Evolutionary conservation across 1,140 invertebrate species (phyloP).

Genomic region (Temnothorax nylanderi): DNA sequence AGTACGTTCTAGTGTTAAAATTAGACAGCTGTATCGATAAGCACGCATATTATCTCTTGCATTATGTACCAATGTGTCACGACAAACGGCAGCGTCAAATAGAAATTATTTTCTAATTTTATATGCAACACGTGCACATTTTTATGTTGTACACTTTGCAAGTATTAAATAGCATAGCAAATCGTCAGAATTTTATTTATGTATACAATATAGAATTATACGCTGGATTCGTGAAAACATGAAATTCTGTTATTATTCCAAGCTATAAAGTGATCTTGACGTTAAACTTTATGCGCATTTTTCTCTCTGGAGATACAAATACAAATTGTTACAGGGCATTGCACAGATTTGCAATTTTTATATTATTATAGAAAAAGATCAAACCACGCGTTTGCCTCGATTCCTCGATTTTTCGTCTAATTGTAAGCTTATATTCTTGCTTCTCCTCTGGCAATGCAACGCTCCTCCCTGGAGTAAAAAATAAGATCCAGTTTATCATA

Average conservation of each 20-base stretch:
- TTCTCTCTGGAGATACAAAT: neutral
- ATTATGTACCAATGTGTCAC: neutral
- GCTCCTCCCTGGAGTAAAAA: neutral
- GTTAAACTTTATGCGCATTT: neutral
- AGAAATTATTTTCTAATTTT: conserved; percentile 11
- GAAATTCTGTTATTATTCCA: neutral
- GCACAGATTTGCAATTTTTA: neutral
- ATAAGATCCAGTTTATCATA: conserved; percentile 10
- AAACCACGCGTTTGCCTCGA: neutral
- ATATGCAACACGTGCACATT: neutral
- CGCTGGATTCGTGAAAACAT: neutral
- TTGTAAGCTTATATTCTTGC: neutral
- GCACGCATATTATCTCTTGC: neutral
- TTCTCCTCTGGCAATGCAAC: neutral
- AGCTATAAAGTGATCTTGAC: neutral
- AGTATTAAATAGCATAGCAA: conserved; percentile 7
- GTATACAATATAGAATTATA: neutral
- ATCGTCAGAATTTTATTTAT: neutral
- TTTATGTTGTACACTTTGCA: neutral
- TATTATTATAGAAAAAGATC: neutral
- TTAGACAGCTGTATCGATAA: neutral
- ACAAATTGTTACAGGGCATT: neutral
- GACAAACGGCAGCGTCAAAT: neutral
- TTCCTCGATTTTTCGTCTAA: neutral
- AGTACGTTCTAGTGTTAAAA: conserved; percentile 3